Base-by-base conservation (phyloP, 2,888 invertebrate species). In the Polyploca ridens region DNA sequence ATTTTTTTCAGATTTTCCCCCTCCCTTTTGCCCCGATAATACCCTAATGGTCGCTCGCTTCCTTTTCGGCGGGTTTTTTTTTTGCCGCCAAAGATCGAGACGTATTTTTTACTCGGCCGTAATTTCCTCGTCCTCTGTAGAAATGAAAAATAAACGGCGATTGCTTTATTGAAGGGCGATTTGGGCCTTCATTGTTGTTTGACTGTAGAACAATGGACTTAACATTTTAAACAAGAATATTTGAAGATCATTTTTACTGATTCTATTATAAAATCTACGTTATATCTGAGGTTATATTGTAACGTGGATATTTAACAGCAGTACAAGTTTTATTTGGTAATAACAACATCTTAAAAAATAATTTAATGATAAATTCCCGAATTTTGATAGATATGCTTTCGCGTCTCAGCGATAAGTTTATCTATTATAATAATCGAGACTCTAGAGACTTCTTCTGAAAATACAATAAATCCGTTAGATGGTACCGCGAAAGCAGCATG, bases 1-100 rank as follows among this genome's bases (percentile, higher is more conserved):
- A 89, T 91, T 93, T 94, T 94, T 94, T 93, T 92, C 90, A 83
- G 88, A 89, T 90, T 93, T 92, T 85, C 90, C 88, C 85, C 89
- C 89, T 89, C 89, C 19, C 54, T 54, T 46, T 54, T 54, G 16
- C 54, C 90, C 85, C 93, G 93, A 94, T 94, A 93, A 94, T 93
- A 93, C 93, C 89, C 92, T 93, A 93, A 94, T 94, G 94, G 94
- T 90, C 88, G 90, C 89, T 86, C 82, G 92, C 92, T 94, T 94
- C 93, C 93, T 93, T 93, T 93, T 91, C 88, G 89, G 85, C 84
- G 84, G 86, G 85, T 87, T 86, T 87, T 85, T 90, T 90, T 91
- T 89, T 86, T 83, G 80, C 80, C 78, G 78, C 81, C 86, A 83
- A 91, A 92, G 92, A 93, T 90, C 91, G 90, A 88, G 89, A 90